These are phyloP conservation scores for Zaprionus ornatus DNA, from an alignment of 1,140 invertebrate species.

Conservation along the genomic window DNA sequence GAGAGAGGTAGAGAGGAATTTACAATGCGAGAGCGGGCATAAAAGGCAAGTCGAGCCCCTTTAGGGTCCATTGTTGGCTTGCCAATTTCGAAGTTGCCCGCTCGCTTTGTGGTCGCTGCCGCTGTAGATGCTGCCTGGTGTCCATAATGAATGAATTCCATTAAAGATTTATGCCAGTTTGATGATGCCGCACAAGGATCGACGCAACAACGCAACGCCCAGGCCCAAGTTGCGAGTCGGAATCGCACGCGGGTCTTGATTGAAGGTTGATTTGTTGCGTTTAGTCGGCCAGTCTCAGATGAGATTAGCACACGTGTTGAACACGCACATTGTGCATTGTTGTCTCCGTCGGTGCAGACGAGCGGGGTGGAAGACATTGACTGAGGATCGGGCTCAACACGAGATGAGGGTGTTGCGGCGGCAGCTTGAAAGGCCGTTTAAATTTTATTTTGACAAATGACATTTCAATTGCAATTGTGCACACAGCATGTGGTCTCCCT, in stretches of 20 bases:
- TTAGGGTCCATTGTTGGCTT: constrained; percentile 55
- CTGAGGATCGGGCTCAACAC: constrained; percentile 4
- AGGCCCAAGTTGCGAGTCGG: constrained; percentile 21
- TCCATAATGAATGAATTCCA: constrained; percentile 83
- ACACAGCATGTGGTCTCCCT: constrained; percentile 59
- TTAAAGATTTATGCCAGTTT: constrained; percentile 84
- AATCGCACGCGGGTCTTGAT: constrained; percentile 63
- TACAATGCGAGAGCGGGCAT: constrained; percentile 66
- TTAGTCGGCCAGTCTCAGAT: constrained; percentile 71
- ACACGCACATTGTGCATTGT: constrained; percentile 67
- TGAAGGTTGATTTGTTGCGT: constrained; percentile 83
- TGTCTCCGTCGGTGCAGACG: constrained; percentile 19
- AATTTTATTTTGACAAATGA: constrained; percentile 84
- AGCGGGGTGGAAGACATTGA: constrained; percentile 10
- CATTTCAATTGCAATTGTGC: constrained; percentile 79
- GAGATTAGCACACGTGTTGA: constrained; percentile 84
- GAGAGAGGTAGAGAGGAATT: constrained; percentile 47
- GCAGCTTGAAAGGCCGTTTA: constrained; percentile 70
- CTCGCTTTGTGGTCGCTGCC: constrained; percentile 52
- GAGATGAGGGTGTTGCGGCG: constrained; percentile 49
- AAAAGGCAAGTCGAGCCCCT: constrained; percentile 16
- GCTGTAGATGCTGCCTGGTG: constrained; percentile 42
- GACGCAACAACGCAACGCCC: constrained; percentile 45
- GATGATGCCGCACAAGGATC: constrained; percentile 80
- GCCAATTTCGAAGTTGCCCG: constrained; percentile 38